Evolutionary conservation across 2,888 invertebrate species (phyloP).

Genomic region (Druceiella hillmani): DNA sequence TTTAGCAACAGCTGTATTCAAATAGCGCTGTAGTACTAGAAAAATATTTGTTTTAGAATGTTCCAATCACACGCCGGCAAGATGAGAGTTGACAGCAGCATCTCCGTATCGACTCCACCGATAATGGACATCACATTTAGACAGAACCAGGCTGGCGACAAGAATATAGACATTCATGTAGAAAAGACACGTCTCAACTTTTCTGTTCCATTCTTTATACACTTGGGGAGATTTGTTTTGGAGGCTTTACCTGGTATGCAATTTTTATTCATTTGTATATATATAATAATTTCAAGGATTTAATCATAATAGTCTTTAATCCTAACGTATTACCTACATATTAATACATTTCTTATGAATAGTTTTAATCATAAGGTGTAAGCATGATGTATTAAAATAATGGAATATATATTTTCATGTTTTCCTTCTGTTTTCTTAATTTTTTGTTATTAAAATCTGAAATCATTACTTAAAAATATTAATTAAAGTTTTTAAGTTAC

Average conservation of each 20-base stretch:
- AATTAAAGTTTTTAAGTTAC: no score
- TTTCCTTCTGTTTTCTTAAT: no score
- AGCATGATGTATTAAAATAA: no score
- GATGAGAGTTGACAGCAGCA: constrained; percentile 48
- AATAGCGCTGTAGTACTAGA: no score
- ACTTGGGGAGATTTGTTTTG: constrained; percentile 54
- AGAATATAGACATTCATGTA: constrained; percentile 62
- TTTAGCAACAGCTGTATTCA: no score
- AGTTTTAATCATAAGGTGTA: no score
- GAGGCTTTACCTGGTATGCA: constrained; percentile 52
- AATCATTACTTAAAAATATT: no score
- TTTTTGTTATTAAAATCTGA: no score
- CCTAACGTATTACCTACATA: no score
- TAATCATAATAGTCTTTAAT: not conserved
- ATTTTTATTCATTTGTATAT: constrained; percentile 1
- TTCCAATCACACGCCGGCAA: constrained; percentile 59
- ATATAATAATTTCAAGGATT: not conserved
- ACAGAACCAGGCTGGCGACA: constrained; percentile 55
- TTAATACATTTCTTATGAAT: no score
- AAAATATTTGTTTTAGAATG: constrained; percentile 53
- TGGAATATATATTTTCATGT: no score
- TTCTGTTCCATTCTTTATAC: constrained; percentile 64
- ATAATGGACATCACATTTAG: constrained; percentile 66
- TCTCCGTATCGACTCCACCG: constrained; percentile 63
- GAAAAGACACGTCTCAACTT: constrained; percentile 69